Base-by-base conservation (phyloP, 2,113 vertebrate genomes). In the Pipra filicauda region DNA sequence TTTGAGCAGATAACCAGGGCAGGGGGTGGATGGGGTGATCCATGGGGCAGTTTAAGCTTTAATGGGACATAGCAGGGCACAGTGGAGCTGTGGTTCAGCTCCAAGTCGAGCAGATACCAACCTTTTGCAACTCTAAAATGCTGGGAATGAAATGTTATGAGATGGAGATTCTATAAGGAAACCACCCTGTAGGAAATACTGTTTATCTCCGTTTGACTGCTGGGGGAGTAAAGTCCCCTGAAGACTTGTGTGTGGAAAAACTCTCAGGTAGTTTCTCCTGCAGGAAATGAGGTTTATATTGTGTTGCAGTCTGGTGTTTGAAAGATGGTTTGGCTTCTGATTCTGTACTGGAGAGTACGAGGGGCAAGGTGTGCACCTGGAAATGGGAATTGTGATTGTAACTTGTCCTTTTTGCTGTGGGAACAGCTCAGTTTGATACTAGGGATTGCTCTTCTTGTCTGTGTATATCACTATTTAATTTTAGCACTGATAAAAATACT, bases 131-230 rank as follows among this genome's bases (percentile, higher is more conserved):
- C 30, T n/a, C n/a, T 59, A 15, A 72, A 62, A 8, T 13, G 26
- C 27, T 51, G 15, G 28, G 51, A 52, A 52, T 28, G 9, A 44
- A 54, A 39, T 33, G 18, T 54, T 54, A 2, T 5, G 3, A 61
- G 46, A 23, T 15, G 27, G 46, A 70, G 27, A 33, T 39, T 39
- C 5, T 10, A 44, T 11, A 28, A 52, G 59, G 20, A 65, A 64
- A 67, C 14, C 16, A 20, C 27, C n/a, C 28, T 43, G 4, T 5
- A 57, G 37, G 24, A 67, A 82, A 54, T 0, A 0, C 10, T 43
- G 43, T 37, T 81, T 24, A 23, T 58, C 35, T 55, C 0, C 14
- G 1, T 33, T 23, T 51, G 59, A 11, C 24, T 51, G 51, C 21
- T 5, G 2, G 5, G 28, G 30, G 35, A 39, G 26, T 2, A 8